Conservation (phyloP, 2,113 vertebrate species). For the Willisornis vidua region DNA sequence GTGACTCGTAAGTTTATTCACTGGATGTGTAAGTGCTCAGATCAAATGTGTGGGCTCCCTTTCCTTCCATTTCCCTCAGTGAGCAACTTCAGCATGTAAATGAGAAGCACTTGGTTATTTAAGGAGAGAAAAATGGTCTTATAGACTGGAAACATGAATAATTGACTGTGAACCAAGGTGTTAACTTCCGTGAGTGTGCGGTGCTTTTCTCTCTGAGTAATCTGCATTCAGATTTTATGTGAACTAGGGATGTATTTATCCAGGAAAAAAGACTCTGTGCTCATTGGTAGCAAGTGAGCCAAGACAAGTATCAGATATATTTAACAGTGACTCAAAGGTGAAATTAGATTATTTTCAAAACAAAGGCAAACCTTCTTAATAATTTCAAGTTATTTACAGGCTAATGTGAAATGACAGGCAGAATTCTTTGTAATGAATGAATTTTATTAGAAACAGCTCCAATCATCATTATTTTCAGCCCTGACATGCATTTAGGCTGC, state of each 20-base stretch:
- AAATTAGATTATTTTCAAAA: background rate
- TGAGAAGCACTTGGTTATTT: slow-evolving; percentile 62
- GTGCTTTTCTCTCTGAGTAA: slow-evolving; percentile 47
- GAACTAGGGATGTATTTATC: slow-evolving; percentile 32
- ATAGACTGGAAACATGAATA: slow-evolving; percentile 73
- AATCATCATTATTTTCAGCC: background rate
- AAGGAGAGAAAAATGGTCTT: slow-evolving; percentile 61
- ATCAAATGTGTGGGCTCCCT: slow-evolving; percentile 28
- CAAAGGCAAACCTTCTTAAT: background rate
- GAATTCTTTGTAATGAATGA: background rate
- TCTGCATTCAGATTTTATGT: slow-evolving; percentile 38
- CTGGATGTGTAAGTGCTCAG: background rate
- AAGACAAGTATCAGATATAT: background rate
- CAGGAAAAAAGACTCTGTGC: slow-evolving; percentile 23
- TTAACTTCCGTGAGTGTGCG: slow-evolving; percentile 53
- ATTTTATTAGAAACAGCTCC: background rate
- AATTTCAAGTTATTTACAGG: background rate
- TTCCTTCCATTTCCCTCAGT: slow-evolving; percentile 10
- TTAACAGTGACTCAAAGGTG: background rate
- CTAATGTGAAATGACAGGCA: background rate
- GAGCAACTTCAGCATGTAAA: slow-evolving; percentile 41
- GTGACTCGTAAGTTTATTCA: slow-evolving; percentile 35
- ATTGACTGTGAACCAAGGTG: slow-evolving; percentile 71
- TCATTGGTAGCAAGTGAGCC: background rate
- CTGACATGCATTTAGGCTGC: background rate